Evolutionary conservation across 2,797 vertebrate genomes (phyloP).

Genomic region (Phalloptychus januarius): DNA sequence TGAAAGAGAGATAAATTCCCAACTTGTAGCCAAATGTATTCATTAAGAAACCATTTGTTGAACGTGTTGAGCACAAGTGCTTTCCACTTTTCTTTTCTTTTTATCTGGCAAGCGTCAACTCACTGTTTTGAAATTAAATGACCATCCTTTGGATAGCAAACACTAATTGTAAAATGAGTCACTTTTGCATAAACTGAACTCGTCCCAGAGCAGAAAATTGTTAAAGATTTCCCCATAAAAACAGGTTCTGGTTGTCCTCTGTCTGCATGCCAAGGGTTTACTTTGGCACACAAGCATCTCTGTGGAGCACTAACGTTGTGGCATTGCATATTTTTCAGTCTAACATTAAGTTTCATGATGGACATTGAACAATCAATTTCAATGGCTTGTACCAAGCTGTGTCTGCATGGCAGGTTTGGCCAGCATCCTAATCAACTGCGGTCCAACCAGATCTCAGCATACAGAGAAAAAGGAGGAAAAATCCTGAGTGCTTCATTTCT

Average conservation of each 20-base stretch:
- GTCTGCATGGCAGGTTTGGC: not conserved
- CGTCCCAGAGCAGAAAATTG: not conserved
- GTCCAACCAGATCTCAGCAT: not conserved
- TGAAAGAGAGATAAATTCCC: not conserved
- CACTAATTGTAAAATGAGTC: not conserved
- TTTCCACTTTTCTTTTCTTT: not conserved
- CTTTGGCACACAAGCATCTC: not conserved
- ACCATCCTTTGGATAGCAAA: not conserved
- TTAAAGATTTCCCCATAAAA: not conserved
- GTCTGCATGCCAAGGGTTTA: not conserved
- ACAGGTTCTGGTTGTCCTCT: not conserved
- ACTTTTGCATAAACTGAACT: not conserved
- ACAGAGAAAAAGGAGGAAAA: not conserved
- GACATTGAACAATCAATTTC: not conserved
- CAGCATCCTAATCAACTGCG: not conserved
- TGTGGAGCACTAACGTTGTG: not conserved
- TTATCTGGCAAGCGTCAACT: not conserved
- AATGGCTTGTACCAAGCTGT: not conserved
- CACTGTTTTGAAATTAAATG: not conserved
- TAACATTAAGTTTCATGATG: constrained; percentile 1
- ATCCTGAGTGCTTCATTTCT: not conserved
- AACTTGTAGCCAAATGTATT: not conserved
- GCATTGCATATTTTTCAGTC: not conserved
- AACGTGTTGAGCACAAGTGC: not conserved
- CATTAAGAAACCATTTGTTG: not conserved